Conservation (phyloP, 2,113 vertebrate species). For the Panthera leo region DNA sequence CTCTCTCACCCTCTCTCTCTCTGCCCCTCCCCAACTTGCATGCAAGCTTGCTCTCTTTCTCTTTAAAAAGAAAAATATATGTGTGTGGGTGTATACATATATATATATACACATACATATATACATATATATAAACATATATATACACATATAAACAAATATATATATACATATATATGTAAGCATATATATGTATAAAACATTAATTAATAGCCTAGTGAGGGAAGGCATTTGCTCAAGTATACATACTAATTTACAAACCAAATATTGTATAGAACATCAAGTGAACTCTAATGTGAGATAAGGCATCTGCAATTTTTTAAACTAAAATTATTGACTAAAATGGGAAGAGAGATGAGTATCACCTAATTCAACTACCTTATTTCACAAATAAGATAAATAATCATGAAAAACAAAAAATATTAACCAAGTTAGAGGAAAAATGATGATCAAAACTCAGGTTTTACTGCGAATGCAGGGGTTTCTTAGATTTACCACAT, state of each 20-base stretch:
- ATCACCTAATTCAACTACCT: background rate
- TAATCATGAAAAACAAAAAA: constrained; percentile 1
- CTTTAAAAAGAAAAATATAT: no score
- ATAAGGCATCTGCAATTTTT: background rate
- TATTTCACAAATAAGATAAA: constrained; percentile 47
- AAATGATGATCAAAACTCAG: background rate
- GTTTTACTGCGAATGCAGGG: constrained; percentile 35
- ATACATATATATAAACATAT: no score
- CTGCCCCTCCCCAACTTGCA: no score
- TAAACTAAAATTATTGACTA: background rate
- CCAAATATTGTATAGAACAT: background rate
- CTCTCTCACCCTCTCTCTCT: no score
- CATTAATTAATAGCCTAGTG: background rate
- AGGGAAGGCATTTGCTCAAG: constrained; percentile 20
- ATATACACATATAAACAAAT: no score
- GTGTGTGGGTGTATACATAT: no score
- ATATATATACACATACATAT: no score
- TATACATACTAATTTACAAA: constrained; percentile 17
- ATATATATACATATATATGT: no score
- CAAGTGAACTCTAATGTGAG: constrained; percentile 23
- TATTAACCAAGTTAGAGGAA: constrained; percentile 20
- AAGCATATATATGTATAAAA: no score
- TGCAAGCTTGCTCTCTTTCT: no score
- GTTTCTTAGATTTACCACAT: background rate
- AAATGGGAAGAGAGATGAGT: background rate